These are phyloP conservation scores for Lochmaea crataegi DNA, from an alignment of 2,888 invertebrate species.

Conservation along the genomic window DNA sequence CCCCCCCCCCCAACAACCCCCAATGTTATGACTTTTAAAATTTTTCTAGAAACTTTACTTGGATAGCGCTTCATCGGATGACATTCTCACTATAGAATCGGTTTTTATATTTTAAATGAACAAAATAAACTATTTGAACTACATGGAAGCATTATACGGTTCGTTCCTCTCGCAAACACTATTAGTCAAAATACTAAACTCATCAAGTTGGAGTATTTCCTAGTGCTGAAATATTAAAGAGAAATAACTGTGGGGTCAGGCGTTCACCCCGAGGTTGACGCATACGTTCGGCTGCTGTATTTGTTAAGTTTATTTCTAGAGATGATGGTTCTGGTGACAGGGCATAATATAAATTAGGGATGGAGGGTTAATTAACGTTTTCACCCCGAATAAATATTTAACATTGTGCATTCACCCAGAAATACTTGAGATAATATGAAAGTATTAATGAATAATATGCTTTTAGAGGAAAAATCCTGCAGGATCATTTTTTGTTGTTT, in stretches of 20 bases:
- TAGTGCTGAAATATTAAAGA: slow-evolving; percentile 42
- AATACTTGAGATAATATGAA: not conserved
- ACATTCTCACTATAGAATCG: too few species aligned
- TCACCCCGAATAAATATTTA: slow-evolving; percentile 6
- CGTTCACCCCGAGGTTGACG: slow-evolving; percentile 39
- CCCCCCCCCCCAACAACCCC: too few species aligned
- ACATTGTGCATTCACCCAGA: not conserved
- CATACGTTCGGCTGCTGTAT: slow-evolving; percentile 35
- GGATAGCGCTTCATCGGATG: too few species aligned
- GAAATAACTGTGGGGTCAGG: slow-evolving; percentile 39
- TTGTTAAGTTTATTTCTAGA: slow-evolving; percentile 42
- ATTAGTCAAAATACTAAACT: slow-evolving; percentile 39
- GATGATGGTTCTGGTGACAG: slow-evolving; percentile 40
- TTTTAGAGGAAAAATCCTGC: not conserved
- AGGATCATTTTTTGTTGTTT: too few species aligned
- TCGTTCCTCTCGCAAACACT: slow-evolving; percentile 3
- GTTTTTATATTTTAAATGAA: too few species aligned
- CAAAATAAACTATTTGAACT: too few species aligned
- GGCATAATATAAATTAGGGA: slow-evolving; percentile 40
- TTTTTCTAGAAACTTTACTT: too few species aligned
- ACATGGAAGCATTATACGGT: too few species aligned
- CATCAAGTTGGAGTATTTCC: slow-evolving; percentile 37
- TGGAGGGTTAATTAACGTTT: slow-evolving; percentile 34
- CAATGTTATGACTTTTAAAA: too few species aligned
- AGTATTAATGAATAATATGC: too few species aligned